These are phyloP conservation scores for Lateolabrax maculatus DNA, from an alignment of 2,797 vertebrate species.

Conservation along the genomic window DNA sequence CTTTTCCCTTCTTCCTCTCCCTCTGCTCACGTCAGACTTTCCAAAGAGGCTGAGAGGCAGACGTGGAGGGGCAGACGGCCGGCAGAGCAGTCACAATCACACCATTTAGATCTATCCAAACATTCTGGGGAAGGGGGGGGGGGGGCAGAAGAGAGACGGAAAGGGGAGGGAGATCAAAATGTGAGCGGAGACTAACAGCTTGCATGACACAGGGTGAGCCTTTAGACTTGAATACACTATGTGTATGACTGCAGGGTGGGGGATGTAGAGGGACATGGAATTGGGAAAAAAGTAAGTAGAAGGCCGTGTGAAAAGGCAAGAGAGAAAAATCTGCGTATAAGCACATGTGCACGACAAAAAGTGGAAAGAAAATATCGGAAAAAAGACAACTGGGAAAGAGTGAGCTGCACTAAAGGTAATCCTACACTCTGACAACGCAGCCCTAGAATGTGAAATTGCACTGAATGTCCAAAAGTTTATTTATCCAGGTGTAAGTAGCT, in stretches of 20 bases:
- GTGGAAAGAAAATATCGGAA: constrained; percentile 46
- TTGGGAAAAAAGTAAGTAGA: constrained; percentile 41
- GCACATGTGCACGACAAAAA: constrained; percentile 27
- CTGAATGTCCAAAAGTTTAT: neutral
- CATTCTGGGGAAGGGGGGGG: constrained; percentile 70
- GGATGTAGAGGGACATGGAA: constrained; percentile 47
- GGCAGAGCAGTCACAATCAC: constrained; percentile 84
- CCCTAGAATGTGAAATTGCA: constrained; percentile 13
- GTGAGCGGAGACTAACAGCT: constrained; percentile 64
- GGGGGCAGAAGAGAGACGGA: constrained; percentile 53
- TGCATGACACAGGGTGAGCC: constrained; percentile 73
- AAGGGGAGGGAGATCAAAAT: constrained; percentile 70
- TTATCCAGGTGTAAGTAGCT: neutral
- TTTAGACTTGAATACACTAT: constrained; percentile 69
- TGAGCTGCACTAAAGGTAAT: constrained; percentile 28
- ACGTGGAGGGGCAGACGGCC: constrained; percentile 74
- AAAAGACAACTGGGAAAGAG: constrained; percentile 53
- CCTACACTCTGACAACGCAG: neutral
- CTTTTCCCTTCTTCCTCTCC: constrained; percentile 73
- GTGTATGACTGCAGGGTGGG: constrained; percentile 60
- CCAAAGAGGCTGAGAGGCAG: constrained; percentile 82
- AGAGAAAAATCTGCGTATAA: constrained; percentile 48
- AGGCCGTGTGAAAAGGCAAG: constrained; percentile 72
- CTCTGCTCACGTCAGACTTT: constrained; percentile 87
- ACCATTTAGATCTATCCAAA: constrained; percentile 88